Evolutionary conservation across 2,888 invertebrate species (phyloP).

Genomic region (Lasioglossum leucozonium): DNA sequence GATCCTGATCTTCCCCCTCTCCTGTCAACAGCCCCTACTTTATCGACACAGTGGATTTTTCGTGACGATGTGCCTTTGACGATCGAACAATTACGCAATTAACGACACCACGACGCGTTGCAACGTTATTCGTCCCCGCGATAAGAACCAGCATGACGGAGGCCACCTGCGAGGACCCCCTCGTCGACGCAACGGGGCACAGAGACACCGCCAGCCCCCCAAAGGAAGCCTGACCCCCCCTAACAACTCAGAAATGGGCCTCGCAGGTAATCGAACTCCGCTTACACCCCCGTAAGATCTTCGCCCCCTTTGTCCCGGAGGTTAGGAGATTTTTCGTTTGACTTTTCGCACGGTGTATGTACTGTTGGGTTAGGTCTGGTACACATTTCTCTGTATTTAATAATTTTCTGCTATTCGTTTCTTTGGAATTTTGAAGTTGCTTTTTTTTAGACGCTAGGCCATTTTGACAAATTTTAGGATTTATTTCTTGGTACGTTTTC

Average conservation of each 20-base stretch:
- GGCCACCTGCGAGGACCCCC: slow-evolving; percentile 19
- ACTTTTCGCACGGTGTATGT: neutral
- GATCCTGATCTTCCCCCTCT: neutral
- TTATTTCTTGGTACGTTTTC: no score
- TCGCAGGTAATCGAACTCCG: slow-evolving; percentile 46
- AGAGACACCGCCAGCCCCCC: neutral
- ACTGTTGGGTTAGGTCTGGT: neutral
- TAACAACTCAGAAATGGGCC: slow-evolving; percentile 38
- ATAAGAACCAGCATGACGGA: slow-evolving; percentile 46
- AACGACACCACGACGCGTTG: slow-evolving; percentile 19
- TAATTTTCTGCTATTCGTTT: neutral
- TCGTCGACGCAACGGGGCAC: slow-evolving; percentile 7
- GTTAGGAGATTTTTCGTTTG: neutral
- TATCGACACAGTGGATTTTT: neutral
- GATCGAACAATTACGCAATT: slow-evolving; percentile 52
- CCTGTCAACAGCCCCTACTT: neutral
- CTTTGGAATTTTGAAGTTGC: neutral
- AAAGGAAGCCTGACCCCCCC: slow-evolving; percentile 26
- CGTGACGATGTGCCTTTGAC: slow-evolving; percentile 1
- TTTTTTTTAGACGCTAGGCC: neutral
- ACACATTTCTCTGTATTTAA: neutral
- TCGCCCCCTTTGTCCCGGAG: neutral
- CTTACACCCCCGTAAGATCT: neutral
- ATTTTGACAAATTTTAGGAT: neutral
- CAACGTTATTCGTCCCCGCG: slow-evolving; percentile 32